Evolutionary conservation across 2,797 vertebrate genomes (phyloP).

Genomic region (Poeciliopsis presidionis): DNA sequence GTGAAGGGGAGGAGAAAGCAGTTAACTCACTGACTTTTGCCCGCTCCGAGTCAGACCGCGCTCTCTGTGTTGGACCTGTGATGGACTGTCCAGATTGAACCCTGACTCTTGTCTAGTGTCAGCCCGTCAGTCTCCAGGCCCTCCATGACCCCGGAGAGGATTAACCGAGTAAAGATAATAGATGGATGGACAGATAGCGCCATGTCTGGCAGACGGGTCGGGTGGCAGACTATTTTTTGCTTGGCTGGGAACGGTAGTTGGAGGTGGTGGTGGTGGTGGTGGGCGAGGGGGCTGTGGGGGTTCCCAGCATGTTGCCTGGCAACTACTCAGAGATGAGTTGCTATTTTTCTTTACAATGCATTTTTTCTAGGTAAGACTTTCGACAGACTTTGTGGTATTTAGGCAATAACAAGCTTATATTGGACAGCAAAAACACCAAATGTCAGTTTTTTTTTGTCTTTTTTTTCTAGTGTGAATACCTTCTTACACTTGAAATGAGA

Average conservation of each 20-base stretch:
- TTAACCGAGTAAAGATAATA: slow-evolving; percentile 16
- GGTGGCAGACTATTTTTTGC: slow-evolving; percentile 20
- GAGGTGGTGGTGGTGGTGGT: no score
- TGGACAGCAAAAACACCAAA: neutral
- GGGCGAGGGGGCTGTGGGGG: no score
- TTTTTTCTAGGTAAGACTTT: neutral
- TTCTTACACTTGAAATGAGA: no score
- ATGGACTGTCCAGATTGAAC: slow-evolving; percentile 9
- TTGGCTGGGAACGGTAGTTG: slow-evolving; percentile 13
- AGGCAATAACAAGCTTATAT: neutral
- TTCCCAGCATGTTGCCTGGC: slow-evolving; percentile 19
- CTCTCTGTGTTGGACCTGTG: slow-evolving; percentile 3
- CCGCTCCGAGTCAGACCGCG: neutral
- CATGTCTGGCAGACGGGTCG: slow-evolving; percentile 6
- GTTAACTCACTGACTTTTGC: slow-evolving; percentile 4
- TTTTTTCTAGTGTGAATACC: no score
- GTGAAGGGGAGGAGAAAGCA: neutral
- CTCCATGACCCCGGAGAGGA: slow-evolving; percentile 7
- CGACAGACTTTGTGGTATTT: neutral
- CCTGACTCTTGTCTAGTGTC: neutral
- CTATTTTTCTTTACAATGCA: neutral
- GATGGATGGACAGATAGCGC: slow-evolving; percentile 3
- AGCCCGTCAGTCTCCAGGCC: slow-evolving; percentile 1
- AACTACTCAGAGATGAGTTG: slow-evolving; percentile 18
- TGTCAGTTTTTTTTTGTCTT: no score